Evolutionary conservation across 2,888 invertebrate genomes (phyloP).

Genomic region (Catocala fraxini): DNA sequence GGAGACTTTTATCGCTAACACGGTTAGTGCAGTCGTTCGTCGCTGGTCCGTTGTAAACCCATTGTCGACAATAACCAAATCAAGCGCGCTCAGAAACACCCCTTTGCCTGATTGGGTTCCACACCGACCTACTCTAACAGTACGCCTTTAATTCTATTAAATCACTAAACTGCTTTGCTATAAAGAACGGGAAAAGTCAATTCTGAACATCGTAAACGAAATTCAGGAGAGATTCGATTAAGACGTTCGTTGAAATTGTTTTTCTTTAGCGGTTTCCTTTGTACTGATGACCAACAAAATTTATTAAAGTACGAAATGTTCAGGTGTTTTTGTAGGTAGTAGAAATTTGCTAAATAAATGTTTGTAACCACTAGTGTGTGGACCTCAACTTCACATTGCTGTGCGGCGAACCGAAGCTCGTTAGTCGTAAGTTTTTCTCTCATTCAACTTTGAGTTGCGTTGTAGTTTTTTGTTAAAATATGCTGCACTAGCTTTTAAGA

Average conservation of each 20-base stretch:
- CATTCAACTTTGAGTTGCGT: too few species aligned
- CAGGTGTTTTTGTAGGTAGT: background rate
- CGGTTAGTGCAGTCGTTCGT: conserved; percentile 62
- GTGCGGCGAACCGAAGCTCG: too few species aligned
- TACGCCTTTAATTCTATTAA: conserved; percentile 52
- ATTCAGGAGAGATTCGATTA: conserved; percentile 50
- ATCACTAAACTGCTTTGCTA: conserved; percentile 48
- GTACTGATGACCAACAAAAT: conserved; percentile 18
- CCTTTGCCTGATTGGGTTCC: conserved; percentile 55
- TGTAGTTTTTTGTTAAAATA: too few species aligned
- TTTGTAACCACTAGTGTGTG: too few species aligned
- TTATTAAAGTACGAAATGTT: background rate
- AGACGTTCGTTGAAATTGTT: conserved; percentile 45
- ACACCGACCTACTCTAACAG: conserved; percentile 49
- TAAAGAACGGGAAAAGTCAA: conserved; percentile 46
- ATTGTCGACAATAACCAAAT: conserved; percentile 64
- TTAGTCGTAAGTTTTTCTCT: too few species aligned
- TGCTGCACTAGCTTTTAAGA: too few species aligned
- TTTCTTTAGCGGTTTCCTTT: conserved; percentile 40
- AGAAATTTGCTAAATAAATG: too few species aligned
- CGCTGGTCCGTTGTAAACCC: conserved; percentile 56
- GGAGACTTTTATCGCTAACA: conserved; percentile 65
- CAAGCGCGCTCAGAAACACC: conserved; percentile 53
- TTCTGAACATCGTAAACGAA: conserved; percentile 49
- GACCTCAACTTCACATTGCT: too few species aligned